These are phyloP conservation scores for Chrysolophus pictus DNA, from an alignment of 2,797 vertebrate genomes.

Conservation along the genomic window DNA sequence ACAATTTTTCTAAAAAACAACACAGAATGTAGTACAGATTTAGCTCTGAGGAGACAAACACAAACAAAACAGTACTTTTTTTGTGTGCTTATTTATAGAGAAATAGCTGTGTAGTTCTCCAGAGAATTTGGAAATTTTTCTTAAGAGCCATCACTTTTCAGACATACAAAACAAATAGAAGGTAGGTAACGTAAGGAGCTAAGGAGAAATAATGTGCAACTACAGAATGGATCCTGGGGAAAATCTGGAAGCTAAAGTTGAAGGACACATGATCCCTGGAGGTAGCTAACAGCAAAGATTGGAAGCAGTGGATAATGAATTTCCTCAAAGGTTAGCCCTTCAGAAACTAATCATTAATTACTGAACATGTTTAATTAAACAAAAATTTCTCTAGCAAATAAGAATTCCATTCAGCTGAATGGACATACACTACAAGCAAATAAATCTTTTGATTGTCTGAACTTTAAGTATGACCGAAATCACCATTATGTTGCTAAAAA, in stretches of 20 bases:
- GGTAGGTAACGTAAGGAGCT: background rate
- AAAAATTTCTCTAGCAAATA: background rate
- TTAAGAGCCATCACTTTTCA: background rate
- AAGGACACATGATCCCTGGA: background rate
- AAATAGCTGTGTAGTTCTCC: background rate
- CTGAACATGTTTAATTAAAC: background rate
- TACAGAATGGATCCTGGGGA: background rate
- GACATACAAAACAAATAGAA: background rate
- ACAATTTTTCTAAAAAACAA: background rate
- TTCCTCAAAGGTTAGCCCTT: background rate
- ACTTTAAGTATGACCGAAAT: background rate
- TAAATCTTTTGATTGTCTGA: background rate
- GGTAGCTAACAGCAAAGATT: background rate
- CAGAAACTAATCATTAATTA: constrained; percentile 2
- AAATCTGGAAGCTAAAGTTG: background rate
- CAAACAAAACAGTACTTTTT: background rate
- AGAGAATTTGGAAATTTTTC: background rate
- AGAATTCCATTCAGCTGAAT: background rate
- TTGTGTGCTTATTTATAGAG: background rate
- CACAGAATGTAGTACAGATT: background rate
- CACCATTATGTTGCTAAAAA: background rate
- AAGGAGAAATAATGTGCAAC: background rate
- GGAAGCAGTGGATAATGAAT: background rate
- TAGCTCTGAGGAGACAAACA: background rate
- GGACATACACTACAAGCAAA: background rate